Percentiles rank a stretch among this genome's conserved stretches.
These are phyloP conservation scores for Agapornis canus DNA, from an alignment of 2,797 vertebrate genomes.

Conservation along the genomic window DNA sequence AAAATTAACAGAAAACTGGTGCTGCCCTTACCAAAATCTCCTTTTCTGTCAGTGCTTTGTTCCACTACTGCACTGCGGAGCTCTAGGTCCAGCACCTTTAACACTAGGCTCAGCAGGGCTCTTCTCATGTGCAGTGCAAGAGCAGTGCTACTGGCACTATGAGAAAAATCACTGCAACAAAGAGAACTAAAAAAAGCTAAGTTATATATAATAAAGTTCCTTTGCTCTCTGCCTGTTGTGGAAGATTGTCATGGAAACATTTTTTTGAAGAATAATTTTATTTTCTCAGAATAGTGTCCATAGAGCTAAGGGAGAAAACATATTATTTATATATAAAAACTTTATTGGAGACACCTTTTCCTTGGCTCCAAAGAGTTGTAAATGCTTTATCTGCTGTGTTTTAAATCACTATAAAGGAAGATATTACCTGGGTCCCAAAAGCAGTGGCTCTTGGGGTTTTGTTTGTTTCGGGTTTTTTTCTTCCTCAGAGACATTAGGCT, in stretches of 20 bases:
- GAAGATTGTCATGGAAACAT: constrained; percentile 70
- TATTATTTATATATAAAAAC: constrained; percentile 14
- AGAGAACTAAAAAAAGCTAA: constrained; percentile 62
- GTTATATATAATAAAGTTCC: constrained; percentile 61
- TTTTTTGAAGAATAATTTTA: constrained; percentile 48
- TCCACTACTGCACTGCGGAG: neutral
- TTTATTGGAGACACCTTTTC: constrained; percentile 6
- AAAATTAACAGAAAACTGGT: neutral
- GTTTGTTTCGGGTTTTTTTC: neutral
- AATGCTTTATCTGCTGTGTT: constrained; percentile 28
- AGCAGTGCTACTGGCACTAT: neutral
- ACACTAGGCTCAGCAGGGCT: neutral
- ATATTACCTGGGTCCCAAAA: neutral
- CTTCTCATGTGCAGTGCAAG: neutral
- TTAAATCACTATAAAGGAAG: constrained; percentile 2
- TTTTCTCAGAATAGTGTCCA: constrained; percentile 41
- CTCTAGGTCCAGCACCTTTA: neutral
- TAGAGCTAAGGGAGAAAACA: neutral
- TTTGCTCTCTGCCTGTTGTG: constrained; percentile 56
- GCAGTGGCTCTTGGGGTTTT: neutral
- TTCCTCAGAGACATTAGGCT: neutral
- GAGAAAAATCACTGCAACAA: constrained; percentile 11
- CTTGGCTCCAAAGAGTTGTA: neutral
- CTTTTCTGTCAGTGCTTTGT: neutral
- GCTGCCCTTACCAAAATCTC: neutral